Evolutionary conservation across 1,140 invertebrate genomes (phyloP).

Genomic region (Hetaerina americana): DNA sequence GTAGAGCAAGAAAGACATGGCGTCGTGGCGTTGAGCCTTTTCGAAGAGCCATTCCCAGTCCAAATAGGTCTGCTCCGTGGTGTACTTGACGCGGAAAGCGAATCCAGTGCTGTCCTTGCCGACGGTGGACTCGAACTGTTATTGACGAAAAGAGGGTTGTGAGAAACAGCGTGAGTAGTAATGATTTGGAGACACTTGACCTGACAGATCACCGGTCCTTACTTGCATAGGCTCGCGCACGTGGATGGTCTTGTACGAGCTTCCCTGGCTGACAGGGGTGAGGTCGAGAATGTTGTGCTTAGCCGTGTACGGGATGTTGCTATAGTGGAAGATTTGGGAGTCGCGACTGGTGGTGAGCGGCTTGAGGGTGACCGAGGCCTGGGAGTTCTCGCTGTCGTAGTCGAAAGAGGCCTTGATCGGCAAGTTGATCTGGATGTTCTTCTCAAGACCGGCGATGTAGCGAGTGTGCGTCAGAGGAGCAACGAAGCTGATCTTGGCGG

Average conservation of each 20-base stretch:
- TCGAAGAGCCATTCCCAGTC: conserved; percentile 18
- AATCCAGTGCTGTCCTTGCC: conserved; percentile 26
- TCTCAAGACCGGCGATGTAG: conserved; percentile 42
- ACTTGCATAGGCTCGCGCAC: conserved; percentile 22
- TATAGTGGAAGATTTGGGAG: conserved; percentile 37
- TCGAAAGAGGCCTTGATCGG: conserved; percentile 32
- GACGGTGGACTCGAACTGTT: conserved; percentile 5
- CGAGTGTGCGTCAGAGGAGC: conserved; percentile 43
- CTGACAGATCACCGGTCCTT: no score
- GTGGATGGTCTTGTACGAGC: conserved; percentile 26
- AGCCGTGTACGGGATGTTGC: conserved; percentile 42
- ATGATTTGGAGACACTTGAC: no score
- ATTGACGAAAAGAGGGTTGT: no score
- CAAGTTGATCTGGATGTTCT: conserved; percentile 37
- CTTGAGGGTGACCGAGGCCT: conserved; percentile 31
- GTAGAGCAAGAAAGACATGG: conserved; percentile 18
- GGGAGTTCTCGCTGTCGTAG: conserved; percentile 29
- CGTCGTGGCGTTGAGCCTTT: conserved; percentile 17
- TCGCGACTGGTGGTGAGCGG: conserved; percentile 33
- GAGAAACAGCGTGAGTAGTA: no score
- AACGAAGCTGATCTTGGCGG: conserved; percentile 45
- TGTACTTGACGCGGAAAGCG: conserved; percentile 32
- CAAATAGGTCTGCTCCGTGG: conserved; percentile 29
- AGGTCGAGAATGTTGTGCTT: conserved; percentile 37
- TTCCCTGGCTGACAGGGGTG: conserved; percentile 29